Evolutionary conservation across 2,888 invertebrate genomes (phyloP).

Genomic region (Mycalesis mineus): DNA sequence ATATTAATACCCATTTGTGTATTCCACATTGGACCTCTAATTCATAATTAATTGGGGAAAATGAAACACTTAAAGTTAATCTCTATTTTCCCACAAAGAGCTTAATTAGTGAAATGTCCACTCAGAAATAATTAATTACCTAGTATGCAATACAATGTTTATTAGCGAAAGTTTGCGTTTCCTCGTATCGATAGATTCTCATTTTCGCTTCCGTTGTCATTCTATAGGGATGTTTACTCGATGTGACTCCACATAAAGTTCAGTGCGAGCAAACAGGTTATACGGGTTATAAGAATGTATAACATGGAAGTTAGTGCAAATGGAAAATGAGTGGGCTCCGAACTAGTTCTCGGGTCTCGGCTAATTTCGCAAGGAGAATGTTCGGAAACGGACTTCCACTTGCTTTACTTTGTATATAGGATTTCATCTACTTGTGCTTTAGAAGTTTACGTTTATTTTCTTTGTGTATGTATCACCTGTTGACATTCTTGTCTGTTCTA

Average conservation of each 20-base stretch:
- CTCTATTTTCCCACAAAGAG: background rate
- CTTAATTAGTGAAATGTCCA: no score
- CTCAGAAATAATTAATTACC: background rate
- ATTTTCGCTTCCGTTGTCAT: constrained; percentile 24
- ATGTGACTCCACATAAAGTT: constrained; percentile 22
- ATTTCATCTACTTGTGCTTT: background rate
- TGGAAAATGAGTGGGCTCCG: constrained; percentile 33
- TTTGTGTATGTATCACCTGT: background rate
- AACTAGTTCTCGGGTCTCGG: constrained; percentile 32
- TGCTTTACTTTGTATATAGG: background rate
- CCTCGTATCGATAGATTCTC: constrained; percentile 3
- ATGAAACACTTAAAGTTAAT: background rate
- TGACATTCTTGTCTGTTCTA: no score
- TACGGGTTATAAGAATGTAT: constrained; percentile 30
- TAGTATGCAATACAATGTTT: no score
- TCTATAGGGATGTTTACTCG: constrained; percentile 15
- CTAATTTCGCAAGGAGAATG: constrained; percentile 31
- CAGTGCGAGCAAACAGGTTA: constrained; percentile 24
- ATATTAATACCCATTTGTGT: no score
- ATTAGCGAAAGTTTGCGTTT: constrained; percentile 12
- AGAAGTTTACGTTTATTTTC: background rate
- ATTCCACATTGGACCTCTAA: no score
- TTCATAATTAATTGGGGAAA: no score
- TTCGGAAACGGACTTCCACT: constrained; percentile 18
- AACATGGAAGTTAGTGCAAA: constrained; percentile 31